phyloP scores from a whole-genome alignment of 2,888 invertebrate genomes.

The Pediacus dermestoides region DNA sequence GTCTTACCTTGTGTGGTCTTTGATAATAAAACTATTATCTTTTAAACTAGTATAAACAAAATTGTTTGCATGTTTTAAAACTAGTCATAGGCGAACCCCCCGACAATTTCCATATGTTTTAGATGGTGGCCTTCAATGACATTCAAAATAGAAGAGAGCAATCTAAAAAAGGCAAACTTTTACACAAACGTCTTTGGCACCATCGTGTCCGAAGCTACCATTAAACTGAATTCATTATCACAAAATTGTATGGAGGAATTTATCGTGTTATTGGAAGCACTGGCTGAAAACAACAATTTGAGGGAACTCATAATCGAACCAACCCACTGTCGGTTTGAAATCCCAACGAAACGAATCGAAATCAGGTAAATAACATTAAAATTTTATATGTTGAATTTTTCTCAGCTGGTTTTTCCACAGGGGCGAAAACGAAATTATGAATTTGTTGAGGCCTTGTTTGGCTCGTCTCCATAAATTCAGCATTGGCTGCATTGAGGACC shows the following conservation, averaged over 20 bases:
- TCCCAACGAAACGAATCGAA: conserved; percentile 21
- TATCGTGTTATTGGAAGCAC: conserved; percentile 40
- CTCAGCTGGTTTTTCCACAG: not conserved
- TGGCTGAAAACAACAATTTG: conserved; percentile 45
- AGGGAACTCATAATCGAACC: conserved; percentile 46
- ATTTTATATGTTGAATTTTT: not conserved
- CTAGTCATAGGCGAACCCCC: too few species aligned
- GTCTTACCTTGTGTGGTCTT: too few species aligned
- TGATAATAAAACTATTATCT: too few species aligned
- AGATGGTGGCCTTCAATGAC: conserved; percentile 47
- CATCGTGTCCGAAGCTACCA: conserved; percentile 41
- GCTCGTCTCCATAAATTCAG: conserved; percentile 42
- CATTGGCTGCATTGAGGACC: conserved; percentile 47
- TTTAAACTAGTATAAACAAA: too few species aligned
- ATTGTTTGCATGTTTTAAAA: too few species aligned
- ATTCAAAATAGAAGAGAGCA: conserved; percentile 42
- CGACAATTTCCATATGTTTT: too few species aligned
- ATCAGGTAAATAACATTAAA: conserved; percentile 15
- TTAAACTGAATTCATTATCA: conserved; percentile 44
- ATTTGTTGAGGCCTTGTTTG: conserved; percentile 34
- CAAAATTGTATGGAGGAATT: conserved; percentile 44
- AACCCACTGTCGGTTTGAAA: conserved; percentile 45
- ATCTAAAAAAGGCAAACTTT: conserved; percentile 42
- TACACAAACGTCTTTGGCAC: conserved; percentile 40
- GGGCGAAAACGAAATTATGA: conserved; percentile 22